Base-by-base conservation (phyloP, 1,140 invertebrate species). In the Calliphora vicina region DNA sequence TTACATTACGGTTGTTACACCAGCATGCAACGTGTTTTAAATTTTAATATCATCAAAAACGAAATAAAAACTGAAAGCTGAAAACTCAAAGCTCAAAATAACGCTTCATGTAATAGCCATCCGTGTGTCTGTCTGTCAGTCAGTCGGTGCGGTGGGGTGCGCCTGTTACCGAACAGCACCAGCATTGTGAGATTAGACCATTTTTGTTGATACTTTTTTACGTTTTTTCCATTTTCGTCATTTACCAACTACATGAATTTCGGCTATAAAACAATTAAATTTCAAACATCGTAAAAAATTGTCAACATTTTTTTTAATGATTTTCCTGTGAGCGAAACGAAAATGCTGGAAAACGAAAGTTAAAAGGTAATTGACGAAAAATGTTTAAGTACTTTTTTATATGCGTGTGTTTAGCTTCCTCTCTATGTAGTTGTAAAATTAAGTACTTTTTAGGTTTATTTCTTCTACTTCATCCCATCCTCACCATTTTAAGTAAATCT, bases 381-480 rank as follows among this genome's bases (percentile, higher is more conserved):
- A 67, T 67, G 61, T 67, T 67, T 67, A 67, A 67, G 61, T 67
- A 67, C 61, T 25, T 67, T 67, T 67, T 67, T 67, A 67, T 67
- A 9, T 67, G 6, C 10, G 20, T 12, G 10, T 12, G 8, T 23
- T 25, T 67, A 8, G 5, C 61, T 23, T 67, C 50, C 15, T n/a
- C 15, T 17, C n/a, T 57, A 12, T 67, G 13, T 50, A 50, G 45
- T 50, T 50, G 45, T 50, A 50, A 50, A 13, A 50, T 13, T 12
- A 50, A 50, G 45, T 50, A 50, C 45, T 23, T 25, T 67, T 23
- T 20, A 23, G 13, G 0, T 57, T 57, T 12, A 15, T 57, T 57
- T 57, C 12, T 57, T 57, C 13, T 57, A 1, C 17, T 10, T 57
- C 45, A 4, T 57, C 17, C 13, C 17, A 0, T n/a, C 50, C 50